A percentile compares a stretch with the other conserved stretches of the same genome.
phyloP scores from a whole-genome alignment of 2,113 vertebrate genomes.

The Leptobrachium ailaonicum region DNA sequence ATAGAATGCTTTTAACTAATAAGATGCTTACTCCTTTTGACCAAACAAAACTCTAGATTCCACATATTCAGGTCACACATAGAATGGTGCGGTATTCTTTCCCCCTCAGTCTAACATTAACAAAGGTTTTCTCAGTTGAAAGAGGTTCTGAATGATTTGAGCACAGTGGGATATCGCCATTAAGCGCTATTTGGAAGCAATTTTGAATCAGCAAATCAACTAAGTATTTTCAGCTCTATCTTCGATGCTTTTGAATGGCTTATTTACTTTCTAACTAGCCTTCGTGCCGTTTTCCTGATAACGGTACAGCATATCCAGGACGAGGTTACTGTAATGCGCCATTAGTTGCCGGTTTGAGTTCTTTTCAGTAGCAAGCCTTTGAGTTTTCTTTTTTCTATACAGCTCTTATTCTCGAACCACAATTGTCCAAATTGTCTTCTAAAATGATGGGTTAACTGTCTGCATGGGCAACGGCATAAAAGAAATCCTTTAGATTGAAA shows the following conservation, averaged over 20 bases:
- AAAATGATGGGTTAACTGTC: constrained; percentile 48
- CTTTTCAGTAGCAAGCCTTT: constrained; percentile 50
- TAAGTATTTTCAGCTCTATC: constrained; percentile 51
- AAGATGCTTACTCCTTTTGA: constrained; percentile 49
- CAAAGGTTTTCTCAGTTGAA: constrained; percentile 52
- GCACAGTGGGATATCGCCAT: constrained; percentile 50
- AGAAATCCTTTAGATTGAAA: constrained; percentile 52
- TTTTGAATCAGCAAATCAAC: constrained; percentile 51
- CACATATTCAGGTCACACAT: constrained; percentile 51
- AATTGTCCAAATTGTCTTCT: constrained; percentile 47
- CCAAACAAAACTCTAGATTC: constrained; percentile 47
- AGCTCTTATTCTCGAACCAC: constrained; percentile 48
- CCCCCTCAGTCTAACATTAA: constrained; percentile 47
- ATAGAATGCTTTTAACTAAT: constrained; percentile 51
- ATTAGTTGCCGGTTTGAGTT: constrained; percentile 51
- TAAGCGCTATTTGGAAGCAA: constrained; percentile 51
- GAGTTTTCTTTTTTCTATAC: constrained; percentile 48
- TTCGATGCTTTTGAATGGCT: constrained; percentile 50
- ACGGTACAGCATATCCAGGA: constrained; percentile 50
- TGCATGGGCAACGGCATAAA: constrained; percentile 37
- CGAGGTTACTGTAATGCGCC: constrained; percentile 49
- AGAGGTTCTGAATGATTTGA: constrained; percentile 51
- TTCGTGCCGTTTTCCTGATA: constrained; percentile 50
- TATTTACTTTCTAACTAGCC: constrained; percentile 52
- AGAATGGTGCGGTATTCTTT: constrained; percentile 48